phyloP scores from a whole-genome alignment of 2,797 vertebrate genomes.

The Poeciliopsis infans region DNA sequence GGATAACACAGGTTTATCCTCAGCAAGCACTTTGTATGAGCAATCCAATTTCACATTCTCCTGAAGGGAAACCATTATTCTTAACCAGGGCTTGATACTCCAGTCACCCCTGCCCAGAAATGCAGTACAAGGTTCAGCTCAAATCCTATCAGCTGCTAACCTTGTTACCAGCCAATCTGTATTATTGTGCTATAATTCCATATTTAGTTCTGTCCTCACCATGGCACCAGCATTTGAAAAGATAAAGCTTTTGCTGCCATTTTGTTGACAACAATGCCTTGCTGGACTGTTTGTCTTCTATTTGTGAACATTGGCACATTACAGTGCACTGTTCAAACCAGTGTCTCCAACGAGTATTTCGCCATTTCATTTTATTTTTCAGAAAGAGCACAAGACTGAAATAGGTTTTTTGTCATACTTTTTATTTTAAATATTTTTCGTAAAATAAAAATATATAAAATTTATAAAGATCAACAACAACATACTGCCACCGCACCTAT shows the following conservation, averaged over 20 bases:
- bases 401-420: neutral
- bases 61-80: constrained; percentile 87
- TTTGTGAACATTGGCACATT: constrained; percentile 67
- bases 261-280: constrained; percentile 74
- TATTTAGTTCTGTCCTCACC: constrained; percentile 79
- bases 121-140: constrained; percentile 77
- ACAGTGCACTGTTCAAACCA: constrained; percentile 57
- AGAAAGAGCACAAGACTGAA: neutral
- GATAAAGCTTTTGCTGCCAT: constrained; percentile 67
- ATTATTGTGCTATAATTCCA: constrained; percentile 87
- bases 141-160: constrained; percentile 86
- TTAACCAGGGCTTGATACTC: constrained; percentile 83
- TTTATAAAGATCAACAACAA: neutral
- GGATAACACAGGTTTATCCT: constrained; percentile 88
- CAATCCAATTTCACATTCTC: constrained; percentile 88
- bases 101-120: constrained; percentile 83
- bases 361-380: constrained; percentile 34
- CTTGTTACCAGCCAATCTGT: constrained; percentile 86
- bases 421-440: neutral
- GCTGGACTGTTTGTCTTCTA: constrained; percentile 68
- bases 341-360: constrained; percentile 42
- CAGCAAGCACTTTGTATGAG: constrained; percentile 87
- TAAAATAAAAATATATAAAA: neutral
- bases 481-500: neutral
- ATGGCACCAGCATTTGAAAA: constrained; percentile 76